Base-by-base conservation (phyloP, 1,140 invertebrate species). In the Episyrphus balteatus region DNA sequence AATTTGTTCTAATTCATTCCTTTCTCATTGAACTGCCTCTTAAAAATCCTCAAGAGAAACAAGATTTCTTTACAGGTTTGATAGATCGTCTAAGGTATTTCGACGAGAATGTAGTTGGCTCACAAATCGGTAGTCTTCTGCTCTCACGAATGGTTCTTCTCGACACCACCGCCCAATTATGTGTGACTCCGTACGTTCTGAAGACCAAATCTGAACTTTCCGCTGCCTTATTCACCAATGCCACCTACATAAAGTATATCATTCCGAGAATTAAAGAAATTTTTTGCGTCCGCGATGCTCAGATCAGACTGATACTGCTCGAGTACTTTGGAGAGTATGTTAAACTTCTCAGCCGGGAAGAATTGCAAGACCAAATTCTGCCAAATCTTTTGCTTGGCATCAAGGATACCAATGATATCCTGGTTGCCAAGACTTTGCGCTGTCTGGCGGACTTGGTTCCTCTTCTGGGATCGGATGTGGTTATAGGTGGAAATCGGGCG, bases 61-160 rank as follows among this genome's bases (percentile, higher is more conserved):
- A 79, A 51, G 62, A 78, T 44, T 92, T 92, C 66, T 92, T 92
- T 61, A 65, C 68, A 63, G 78, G 57, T 62, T 73, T 87, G 52
- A 71, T 80, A 30, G 69, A 74, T 34, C 76, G 79, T 54, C 64
- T 92, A 12, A 75, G 75, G 62, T 70, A 63, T 52, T 85, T 88
- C 61, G 78, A 85, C 48, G 85, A 89, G 61, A 75, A 80, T 62
- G 75, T 85, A 30, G 79, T 92, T 13, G 88, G 84, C 0, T 81
- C 79, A 46, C 83, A 88, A 66, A 67, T 92, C 30, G 78, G 82
- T 40, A 76, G 77, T 37, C 71, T 86, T 40, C 65, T 92, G 30
- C 68, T 92, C 11, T 88, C 86, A 2, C 76, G 88, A 57, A 78
- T 92, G 71, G 88, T 91, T 21, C 70, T 92, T 33, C 68, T 92